Evolutionary conservation across 1,140 invertebrate genomes (phyloP).

Genomic region (Pogonomyrmex barbatus): DNA sequence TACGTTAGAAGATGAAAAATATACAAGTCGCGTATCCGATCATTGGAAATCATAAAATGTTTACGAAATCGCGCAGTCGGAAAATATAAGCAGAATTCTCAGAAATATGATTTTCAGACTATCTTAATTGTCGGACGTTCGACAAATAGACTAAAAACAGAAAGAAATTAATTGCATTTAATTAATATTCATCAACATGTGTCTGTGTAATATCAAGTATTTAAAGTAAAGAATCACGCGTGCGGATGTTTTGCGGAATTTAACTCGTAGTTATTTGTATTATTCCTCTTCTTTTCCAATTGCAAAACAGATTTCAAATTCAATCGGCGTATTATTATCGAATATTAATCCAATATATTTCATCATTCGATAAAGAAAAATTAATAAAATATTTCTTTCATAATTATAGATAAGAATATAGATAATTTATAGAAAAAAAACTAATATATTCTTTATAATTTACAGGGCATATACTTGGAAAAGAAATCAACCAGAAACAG

Average conservation of each 20-base stretch:
- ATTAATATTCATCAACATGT: background rate
- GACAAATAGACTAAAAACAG: background rate
- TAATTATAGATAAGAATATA: background rate
- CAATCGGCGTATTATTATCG: background rate
- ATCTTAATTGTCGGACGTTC: background rate
- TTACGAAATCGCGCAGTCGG: background rate
- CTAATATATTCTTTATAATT: background rate
- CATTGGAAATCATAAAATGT: conserved; percentile 8
- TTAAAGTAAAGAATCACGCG: background rate
- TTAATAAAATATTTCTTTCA: background rate
- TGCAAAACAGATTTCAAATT: background rate
- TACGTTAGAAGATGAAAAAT: conserved; percentile 8
- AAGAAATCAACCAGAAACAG: background rate
- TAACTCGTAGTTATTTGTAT: background rate
- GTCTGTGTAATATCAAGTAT: background rate
- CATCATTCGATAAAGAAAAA: background rate
- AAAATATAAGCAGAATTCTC: background rate
- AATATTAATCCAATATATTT: background rate
- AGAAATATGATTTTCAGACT: background rate
- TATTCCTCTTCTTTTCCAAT: background rate
- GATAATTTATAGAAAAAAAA: background rate
- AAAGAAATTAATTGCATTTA: background rate
- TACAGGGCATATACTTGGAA: background rate
- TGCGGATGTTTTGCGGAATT: background rate
- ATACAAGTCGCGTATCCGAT: background rate